phyloP scores from a whole-genome alignment of 2,113 vertebrate species.

The Eretmochelys imbricata region DNA sequence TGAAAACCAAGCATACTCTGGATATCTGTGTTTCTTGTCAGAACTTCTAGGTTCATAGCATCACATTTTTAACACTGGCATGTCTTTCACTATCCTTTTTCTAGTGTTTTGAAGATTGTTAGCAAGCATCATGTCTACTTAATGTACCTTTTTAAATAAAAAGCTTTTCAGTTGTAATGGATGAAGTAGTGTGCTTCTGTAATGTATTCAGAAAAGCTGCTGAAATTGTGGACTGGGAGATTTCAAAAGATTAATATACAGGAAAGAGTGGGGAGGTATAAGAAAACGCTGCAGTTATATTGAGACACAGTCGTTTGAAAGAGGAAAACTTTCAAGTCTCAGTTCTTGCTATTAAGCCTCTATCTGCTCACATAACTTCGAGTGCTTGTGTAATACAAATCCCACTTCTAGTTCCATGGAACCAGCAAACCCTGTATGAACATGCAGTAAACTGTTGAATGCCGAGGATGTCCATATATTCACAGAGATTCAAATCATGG shows the following conservation, averaged over 20 bases:
- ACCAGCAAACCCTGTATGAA: neutral
- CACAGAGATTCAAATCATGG: neutral
- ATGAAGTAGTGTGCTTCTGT: neutral
- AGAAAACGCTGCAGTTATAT: neutral
- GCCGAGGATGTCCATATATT: neutral
- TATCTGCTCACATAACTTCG: neutral
- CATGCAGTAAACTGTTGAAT: neutral
- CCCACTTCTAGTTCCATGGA: neutral
- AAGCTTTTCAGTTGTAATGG: neutral
- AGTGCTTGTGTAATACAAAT: neutral
- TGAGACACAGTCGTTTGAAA: accelerated
- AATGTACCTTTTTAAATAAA: neutral
- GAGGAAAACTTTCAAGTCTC: neutral
- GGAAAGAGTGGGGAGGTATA: neutral
- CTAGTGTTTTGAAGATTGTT: neutral
- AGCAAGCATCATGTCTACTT: neutral
- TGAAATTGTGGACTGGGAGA: neutral
- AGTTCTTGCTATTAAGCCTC: neutral
- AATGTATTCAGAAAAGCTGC: neutral
- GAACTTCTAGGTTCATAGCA: neutral
- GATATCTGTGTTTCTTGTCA: neutral
- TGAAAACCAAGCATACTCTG: constrained; percentile 1
- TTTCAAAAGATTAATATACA: neutral
- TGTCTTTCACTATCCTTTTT: neutral
- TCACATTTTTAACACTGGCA: neutral